These are phyloP conservation scores for Falcunculus frontatus DNA, from an alignment of 2,113 vertebrate species.

Conservation along the genomic window DNA sequence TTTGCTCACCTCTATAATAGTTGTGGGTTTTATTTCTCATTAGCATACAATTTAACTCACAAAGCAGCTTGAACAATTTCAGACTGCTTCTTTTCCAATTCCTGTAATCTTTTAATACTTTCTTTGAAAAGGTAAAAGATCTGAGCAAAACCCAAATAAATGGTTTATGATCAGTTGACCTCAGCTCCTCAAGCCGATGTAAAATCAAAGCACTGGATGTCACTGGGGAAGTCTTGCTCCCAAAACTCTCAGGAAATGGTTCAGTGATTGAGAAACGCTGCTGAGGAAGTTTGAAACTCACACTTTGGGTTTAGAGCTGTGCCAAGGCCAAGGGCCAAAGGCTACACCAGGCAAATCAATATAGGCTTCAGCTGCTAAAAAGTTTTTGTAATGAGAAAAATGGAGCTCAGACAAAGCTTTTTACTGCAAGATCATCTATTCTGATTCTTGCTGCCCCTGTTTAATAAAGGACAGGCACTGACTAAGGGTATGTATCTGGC, in stretches of 20 bases:
- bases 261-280: background rate
- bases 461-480: background rate
- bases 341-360: conserved; percentile 9
- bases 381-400: background rate
- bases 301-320: background rate
- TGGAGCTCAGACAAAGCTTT: background rate
- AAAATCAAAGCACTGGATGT: background rate
- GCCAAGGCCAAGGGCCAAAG: background rate
- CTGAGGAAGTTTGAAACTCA: background rate
- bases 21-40: background rate
- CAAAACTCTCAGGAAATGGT: background rate
- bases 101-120: background rate
- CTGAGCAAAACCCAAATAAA: background rate
- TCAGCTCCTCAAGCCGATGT: background rate
- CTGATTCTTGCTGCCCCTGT: background rate
- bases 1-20: background rate
- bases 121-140: background rate
- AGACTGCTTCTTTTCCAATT: background rate
- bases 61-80: background rate
- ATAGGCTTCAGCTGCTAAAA: background rate
- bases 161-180: background rate
- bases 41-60: background rate
- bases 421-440: background rate
- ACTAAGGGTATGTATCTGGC: background rate
- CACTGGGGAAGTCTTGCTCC: background rate